phyloP scores from a whole-genome alignment of 2,797 vertebrate species.

The Clarias laeviceps region DNA sequence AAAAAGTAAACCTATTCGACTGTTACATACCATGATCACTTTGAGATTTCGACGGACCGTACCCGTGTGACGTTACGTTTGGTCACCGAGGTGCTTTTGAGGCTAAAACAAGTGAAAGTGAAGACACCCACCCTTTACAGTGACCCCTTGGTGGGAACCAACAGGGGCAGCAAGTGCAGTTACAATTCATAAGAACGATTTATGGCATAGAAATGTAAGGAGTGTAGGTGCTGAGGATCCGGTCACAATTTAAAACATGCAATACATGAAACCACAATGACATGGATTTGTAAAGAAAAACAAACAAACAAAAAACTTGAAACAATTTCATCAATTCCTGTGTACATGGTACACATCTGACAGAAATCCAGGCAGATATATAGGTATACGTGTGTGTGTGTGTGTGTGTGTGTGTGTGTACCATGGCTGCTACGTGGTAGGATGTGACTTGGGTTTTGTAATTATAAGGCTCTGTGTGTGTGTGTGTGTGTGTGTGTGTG shows the following conservation, averaged over 20 bases:
- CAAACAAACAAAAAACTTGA: constrained; percentile 62
- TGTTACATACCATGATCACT: constrained; percentile 65
- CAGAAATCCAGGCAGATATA: constrained; percentile 53
- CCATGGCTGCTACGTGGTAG: constrained; percentile 10
- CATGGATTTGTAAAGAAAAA: constrained; percentile 68
- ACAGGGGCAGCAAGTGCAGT: constrained; percentile 56
- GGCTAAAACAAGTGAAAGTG: constrained; percentile 50
- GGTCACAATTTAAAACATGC: constrained; percentile 73
- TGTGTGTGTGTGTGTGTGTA: constrained; percentile 36
- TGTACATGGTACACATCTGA: constrained; percentile 78
- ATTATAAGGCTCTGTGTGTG: constrained; percentile 16
- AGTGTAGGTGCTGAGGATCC: constrained; percentile 74
- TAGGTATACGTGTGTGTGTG: constrained; percentile 38
- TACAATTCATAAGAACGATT: constrained; percentile 66
- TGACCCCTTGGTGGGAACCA: constrained; percentile 24
- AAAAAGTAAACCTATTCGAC: constrained; percentile 68
- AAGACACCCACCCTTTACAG: background rate
- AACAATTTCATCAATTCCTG: constrained; percentile 72
- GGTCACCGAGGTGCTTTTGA: constrained; percentile 69
- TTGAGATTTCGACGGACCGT: constrained; percentile 63
- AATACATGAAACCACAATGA: constrained; percentile 71
- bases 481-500: constrained; percentile 8
- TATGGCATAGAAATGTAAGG: constrained; percentile 71
- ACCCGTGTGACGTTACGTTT: constrained; percentile 58
- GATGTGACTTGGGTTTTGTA: constrained; percentile 24